Base-by-base conservation (phyloP, 37 sponge, comb jelly and placozoan genomes). In the Oopsacas minuta region DNA sequence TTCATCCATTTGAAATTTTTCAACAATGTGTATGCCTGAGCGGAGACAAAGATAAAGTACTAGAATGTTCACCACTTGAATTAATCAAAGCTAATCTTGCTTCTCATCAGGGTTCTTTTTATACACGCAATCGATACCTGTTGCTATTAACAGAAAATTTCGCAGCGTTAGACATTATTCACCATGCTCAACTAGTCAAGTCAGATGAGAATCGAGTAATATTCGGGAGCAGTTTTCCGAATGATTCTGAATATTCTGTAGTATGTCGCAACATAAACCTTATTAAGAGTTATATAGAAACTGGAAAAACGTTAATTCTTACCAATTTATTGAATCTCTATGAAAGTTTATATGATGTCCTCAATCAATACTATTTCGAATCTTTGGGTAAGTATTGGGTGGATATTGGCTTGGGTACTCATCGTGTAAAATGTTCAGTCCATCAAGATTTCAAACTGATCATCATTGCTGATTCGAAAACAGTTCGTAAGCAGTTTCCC, bases 271-370 rank as follows among this genome's bases (percentile, higher is more conserved):
- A 36, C 1, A 88, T 88, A 10, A 88, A 88, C 81, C 81, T 52
- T 8, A 86, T 88, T 42, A 88, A 88, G 36, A 85, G 53, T 39
- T 88, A 81, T 20, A 88, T 88, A 34, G 89, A 83, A 39, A 53
- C 82, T 0, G 89, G 89, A 8, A 81, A 83, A 35, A 86, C 81
- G 20, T 34, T 88, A 15, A 38, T 88, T n/a, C 89, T 88, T 23
- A 61, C 85, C 0, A 86, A 88, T 82, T 34, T 88, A 82, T 51
- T 85, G 83, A 88, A 86, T 81, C 36, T 88, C 20, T 88, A 88
- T 49, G 89, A 88, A 85, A 88, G 89, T 86, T 39, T 88, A 37
- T 88, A 88, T 82, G 89, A 88, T 36, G 89, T 85, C 5, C 52
- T 88, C 39, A 88, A 88, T n/a, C 89, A 82, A 17, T 82, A 82